Evolutionary conservation across 2,113 vertebrate genomes (phyloP), one percentile per base, ranked within the genome.

Genomic region (Heterotis niloticus): DNA sequence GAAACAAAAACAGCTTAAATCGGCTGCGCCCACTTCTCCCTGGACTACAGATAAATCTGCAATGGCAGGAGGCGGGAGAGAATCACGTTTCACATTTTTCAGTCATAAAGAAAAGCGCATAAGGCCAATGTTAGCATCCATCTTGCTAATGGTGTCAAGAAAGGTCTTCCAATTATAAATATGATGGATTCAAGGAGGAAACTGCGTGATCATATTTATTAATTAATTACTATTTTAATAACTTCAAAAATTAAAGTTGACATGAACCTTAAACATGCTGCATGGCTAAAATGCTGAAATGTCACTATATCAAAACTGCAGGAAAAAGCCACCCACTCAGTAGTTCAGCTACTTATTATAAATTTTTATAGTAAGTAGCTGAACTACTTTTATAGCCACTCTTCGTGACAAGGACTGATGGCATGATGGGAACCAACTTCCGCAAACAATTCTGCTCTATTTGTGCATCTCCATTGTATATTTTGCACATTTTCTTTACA

Each of bases 131-230:
- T 64, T 60, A 44, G 17, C 34, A 24, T 51, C 20, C 24, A 10
- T 52, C 5, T 51, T 10, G 67, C 28, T 66, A 51, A 51, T 62
- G 26, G 20, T 51, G 65, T 24, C 10, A 44, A 60, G 34, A 68
- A 67, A 65, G 70, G 78, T 79, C 78, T 79, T 79, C 78, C 78
- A 74, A 79, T 66, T 16, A 24, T 17, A 17, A 16, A 72, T 77
- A n/a, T 18, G 26, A 10, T 70, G 52, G 28, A 28, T 60, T 69
- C 65, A 13, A 29, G 5, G 0, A n/a, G 76, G 76, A 77, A 69
- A 16, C 29, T 24, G 5, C 23, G 13, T 59, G 0, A 20, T 23
- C 51, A n/a, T 28, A 44, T 79, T 72, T 64, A n/a, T 65, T 56
- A 51, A 51, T n/a, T n/a, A 57, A n/a, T 28, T 20, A 60, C 26